These are phyloP conservation scores for Homarus gammarus DNA, from an alignment of 2,888 invertebrate species.

Conservation along the genomic window DNA sequence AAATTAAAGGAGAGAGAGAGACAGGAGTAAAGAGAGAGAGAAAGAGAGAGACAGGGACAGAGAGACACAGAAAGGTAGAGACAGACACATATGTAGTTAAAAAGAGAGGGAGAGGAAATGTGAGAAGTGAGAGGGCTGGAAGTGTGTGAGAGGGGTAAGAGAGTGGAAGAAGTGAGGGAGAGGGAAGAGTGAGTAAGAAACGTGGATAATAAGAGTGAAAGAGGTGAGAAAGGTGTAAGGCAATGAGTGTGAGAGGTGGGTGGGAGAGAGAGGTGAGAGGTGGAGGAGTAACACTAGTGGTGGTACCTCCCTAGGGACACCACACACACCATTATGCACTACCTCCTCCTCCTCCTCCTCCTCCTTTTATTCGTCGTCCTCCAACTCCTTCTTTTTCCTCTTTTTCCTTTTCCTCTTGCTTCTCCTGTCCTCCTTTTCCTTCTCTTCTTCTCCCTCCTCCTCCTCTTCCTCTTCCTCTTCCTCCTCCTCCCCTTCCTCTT, in stretches of 20 bases:
- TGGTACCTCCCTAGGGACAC: constrained; percentile 46
- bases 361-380: background rate
- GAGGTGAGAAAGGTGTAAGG: too few relatives aligned
- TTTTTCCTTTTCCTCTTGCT: constrained; percentile 15
- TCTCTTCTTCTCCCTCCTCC: background rate
- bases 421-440: background rate
- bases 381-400: constrained; percentile 10
- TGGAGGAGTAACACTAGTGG: constrained; percentile 23
- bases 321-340: background rate
- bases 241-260: background rate
- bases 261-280: constrained; percentile 10
- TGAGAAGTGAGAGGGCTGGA: too few relatives aligned
- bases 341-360: background rate
- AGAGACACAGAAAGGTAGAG: too few relatives aligned
- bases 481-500: constrained; percentile 20
- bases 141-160: background rate
- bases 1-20: too few relatives aligned
- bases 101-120: too few relatives aligned
- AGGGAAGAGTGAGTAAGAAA: too few relatives aligned
- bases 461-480: constrained; percentile 19
- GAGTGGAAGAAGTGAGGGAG: constrained; percentile 1
- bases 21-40: too few relatives aligned
- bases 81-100: too few relatives aligned
- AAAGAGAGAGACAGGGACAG: too few relatives aligned
- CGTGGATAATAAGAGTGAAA: too few relatives aligned